A percentile compares a stretch with the other conserved stretches of the same genome.
Evolutionary conservation across 2,888 invertebrate species (phyloP).

Genomic region (Tetheella fluctuosa): DNA sequence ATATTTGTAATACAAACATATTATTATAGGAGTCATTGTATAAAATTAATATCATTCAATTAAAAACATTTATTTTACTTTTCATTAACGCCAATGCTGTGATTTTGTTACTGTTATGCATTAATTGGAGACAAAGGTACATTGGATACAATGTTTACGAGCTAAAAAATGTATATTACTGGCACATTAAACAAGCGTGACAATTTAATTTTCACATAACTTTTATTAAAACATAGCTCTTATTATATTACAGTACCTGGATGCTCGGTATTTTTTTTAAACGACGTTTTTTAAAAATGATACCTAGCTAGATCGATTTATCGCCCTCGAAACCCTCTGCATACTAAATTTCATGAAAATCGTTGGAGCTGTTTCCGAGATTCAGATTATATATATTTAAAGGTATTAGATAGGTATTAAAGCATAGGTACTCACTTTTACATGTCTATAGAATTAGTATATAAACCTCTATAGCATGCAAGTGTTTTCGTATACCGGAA

Average conservation of each 20-base stretch:
- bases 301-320: too few species aligned
- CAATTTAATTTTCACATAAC: conserved; percentile 8
- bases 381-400: too few species aligned
- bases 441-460: neutral
- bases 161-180: conserved; percentile 6
- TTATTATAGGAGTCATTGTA: neutral
- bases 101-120: neutral
- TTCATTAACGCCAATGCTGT: neutral
- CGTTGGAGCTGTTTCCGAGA: too few species aligned
- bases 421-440: neutral
- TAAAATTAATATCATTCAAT: neutral
- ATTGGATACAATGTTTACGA: conserved; percentile 5
- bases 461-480: neutral
- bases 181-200: conserved; percentile 1
- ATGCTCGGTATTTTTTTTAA: too few species aligned
- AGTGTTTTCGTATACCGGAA: conserved; percentile 2
- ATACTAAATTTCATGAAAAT: too few species aligned
- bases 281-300: too few species aligned
- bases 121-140: conserved; percentile 4
- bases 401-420: too few species aligned
- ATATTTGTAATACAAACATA: too few species aligned
- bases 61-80: neutral
- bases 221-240: neutral
- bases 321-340: too few species aligned
- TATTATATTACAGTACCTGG: too few species aligned